Conservation (phyloP, 2,113 vertebrate species). For the Psephotus haematonotus region DNA sequence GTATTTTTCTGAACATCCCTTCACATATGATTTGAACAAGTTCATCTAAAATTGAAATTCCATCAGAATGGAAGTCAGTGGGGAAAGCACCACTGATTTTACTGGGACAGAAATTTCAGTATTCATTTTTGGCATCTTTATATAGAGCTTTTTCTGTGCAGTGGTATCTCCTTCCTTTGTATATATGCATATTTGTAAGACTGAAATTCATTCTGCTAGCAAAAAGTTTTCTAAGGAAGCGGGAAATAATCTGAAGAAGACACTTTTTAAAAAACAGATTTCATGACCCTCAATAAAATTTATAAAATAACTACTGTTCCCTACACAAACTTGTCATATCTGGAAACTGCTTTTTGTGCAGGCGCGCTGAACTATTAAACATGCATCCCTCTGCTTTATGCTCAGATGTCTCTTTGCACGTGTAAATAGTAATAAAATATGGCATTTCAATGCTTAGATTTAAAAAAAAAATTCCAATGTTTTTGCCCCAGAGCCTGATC, state of each 20-base stretch:
- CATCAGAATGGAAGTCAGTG: not conserved
- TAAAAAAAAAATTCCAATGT: fast-evolving
- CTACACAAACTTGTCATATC: not conserved
- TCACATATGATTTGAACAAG: not conserved
- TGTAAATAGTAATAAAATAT: not conserved
- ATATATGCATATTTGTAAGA: not conserved
- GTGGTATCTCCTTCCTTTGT: not conserved
- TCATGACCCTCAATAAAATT: not conserved
- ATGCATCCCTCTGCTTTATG: not conserved
- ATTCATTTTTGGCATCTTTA: not conserved
- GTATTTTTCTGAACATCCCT: not conserved
- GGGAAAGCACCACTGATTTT: not conserved
- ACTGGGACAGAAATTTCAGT: not conserved
- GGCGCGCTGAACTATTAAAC: not conserved
- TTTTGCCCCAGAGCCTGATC: not conserved
- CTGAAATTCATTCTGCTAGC: not conserved
- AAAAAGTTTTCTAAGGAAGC: not conserved
- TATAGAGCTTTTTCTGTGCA: not conserved
- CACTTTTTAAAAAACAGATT: not conserved
- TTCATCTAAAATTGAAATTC: not conserved
- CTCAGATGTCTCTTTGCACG: not conserved
- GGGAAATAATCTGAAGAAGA: not conserved
- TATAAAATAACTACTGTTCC: not conserved
- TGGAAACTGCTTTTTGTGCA: not conserved
- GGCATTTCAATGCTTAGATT: not conserved